Conservation (phyloP, 2,888 invertebrate genomes). For the Parapristionchus giblindavisi region DNA sequence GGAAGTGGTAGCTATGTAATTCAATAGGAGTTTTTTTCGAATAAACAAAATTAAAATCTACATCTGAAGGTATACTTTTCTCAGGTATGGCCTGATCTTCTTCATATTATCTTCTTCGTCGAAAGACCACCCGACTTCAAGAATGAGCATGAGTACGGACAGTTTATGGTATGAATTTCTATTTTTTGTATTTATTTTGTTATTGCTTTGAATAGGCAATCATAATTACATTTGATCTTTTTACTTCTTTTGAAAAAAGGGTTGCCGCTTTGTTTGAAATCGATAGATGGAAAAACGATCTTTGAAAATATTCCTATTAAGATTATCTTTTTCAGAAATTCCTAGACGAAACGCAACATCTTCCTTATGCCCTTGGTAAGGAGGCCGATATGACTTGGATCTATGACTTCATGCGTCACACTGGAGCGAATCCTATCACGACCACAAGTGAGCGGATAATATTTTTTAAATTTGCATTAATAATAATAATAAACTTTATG, state of each 20-base stretch:
- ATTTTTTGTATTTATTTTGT: neutral
- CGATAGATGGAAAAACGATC: no score
- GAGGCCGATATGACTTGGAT: conserved; percentile 56
- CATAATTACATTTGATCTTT: no score
- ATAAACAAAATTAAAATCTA: neutral
- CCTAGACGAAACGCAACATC: conserved; percentile 17
- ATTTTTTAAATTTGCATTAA: no score
- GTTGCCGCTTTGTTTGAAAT: no score
- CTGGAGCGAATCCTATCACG: conserved; percentile 27
- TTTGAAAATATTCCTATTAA: no score
- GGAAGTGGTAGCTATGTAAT: neutral
- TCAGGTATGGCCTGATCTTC: conserved; percentile 56
- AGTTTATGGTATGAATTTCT: conserved; percentile 24
- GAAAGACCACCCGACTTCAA: conserved; percentile 51
- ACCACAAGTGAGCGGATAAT: no score
- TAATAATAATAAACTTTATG: no score
- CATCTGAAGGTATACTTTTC: neutral
- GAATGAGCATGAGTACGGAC: conserved; percentile 42
- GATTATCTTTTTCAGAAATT: conserved; percentile 8
- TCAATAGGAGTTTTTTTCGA: neutral
- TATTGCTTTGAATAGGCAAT: no score
- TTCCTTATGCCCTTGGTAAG: conserved; percentile 34
- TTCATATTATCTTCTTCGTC: conserved; percentile 54
- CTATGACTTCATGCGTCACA: conserved; percentile 50
- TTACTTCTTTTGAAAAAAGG: no score